Base-by-base conservation (phyloP, 2,113 vertebrate species). In the Pseudorasbora parva region DNA sequence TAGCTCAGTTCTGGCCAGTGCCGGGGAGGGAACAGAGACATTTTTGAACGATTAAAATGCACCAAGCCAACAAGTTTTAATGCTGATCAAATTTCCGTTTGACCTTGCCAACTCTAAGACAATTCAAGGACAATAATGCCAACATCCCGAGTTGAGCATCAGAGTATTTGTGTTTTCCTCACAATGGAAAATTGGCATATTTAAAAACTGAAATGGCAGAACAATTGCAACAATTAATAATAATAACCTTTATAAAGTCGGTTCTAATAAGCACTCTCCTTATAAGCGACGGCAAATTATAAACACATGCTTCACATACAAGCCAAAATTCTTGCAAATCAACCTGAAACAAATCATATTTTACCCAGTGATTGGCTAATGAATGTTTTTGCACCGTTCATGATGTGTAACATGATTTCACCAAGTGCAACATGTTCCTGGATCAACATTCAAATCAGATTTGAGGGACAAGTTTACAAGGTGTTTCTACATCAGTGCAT, bases 31-130 rank as follows among this genome's bases (percentile, higher is more conserved):
- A 41, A 56, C 54, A 59, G 51, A 60, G 54, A 62, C 51, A 51
- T 37, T 30, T 73, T 17, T 45, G 62, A 84, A 64, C n/a, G 51
- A 78, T 59, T 78, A 33, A 83, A 72, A 49, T 21, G 14, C 60
- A 79, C 23, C 14, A 74, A 59, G 69, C 33, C 69, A 23, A 30
- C 37, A n/a, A 12, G 62, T 66, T 60, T 78, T 43, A 23, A 74
- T 66, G 23, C 57, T 37, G 59, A 74, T 74, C n/a, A 27, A 27
- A 79, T 47, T 47, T 64, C 12, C 5, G 49, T 62, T 37, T 9
- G 41, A 64, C 59, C 41, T 27, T 79, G 77, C 15, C 17, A 19
- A 21, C 41, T 64, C 57, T 62, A 57, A 3, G 8, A 62, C 60
- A 62, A 49, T 47, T 47, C 77, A 27, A 47, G 77, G 57, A 19